Evolutionary conservation across 2,888 invertebrate species (phyloP).

Genomic region (Laothoe populi): DNA sequence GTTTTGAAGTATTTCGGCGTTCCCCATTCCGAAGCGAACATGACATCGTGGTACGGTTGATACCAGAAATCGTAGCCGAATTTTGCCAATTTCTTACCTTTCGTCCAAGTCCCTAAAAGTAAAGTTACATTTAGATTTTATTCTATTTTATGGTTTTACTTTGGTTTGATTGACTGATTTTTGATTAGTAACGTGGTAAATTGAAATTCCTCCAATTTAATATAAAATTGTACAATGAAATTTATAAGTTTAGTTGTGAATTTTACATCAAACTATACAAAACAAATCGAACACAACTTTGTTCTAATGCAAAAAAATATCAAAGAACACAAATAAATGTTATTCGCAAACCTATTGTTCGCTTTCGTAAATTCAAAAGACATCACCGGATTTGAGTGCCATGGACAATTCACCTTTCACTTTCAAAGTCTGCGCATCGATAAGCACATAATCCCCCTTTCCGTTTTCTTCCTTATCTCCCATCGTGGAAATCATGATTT

Average conservation of each 20-base stretch:
- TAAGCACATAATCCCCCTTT: constrained; percentile 93
- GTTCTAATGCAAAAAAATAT: background rate
- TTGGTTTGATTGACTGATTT: no score
- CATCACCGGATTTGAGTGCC: constrained; percentile 38
- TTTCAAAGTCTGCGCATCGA: constrained; percentile 92
- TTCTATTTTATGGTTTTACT: no score
- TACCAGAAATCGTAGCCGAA: constrained; percentile 99
- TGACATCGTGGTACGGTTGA: constrained; percentile 95
- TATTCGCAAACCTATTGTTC: background rate
- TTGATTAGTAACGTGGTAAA: no score
- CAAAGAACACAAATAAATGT: background rate
- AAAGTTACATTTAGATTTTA: constrained; percentile 20
- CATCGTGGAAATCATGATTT: constrained; percentile 97
- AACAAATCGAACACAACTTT: no score
- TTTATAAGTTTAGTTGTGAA: no score
- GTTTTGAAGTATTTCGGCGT: constrained; percentile 91
- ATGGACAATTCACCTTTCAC: constrained; percentile 85
- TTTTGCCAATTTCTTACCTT: constrained; percentile 86
- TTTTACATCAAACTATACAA: no score
- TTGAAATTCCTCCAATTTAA: no score
- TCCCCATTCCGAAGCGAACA: constrained; percentile 97
- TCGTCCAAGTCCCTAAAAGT: constrained; percentile 89
- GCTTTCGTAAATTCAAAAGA: constrained; percentile 10
- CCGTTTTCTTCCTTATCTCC: constrained; percentile 94
- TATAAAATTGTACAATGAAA: no score